A percentile compares a stretch with the other conserved stretches of the same genome.
Conservation (phyloP, 2,797 vertebrate species). For the Falco novaeseelandiae region DNA sequence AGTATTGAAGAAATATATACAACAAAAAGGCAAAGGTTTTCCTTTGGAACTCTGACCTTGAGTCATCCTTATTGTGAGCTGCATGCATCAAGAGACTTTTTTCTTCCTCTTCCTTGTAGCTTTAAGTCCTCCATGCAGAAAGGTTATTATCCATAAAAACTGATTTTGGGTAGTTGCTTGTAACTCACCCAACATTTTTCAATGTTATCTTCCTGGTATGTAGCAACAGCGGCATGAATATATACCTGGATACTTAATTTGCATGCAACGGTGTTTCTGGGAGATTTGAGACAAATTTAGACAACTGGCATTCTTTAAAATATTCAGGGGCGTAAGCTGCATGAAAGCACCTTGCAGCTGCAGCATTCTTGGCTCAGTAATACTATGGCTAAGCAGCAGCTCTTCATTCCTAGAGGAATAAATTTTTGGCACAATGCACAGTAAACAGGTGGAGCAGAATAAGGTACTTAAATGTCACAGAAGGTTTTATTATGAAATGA, state of each 20-base stretch:
- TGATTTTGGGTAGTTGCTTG: not conserved
- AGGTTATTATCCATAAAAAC: not conserved
- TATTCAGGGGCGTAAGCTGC: not conserved
- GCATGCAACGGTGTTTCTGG: not conserved
- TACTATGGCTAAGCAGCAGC: not conserved
- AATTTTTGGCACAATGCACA: not conserved
- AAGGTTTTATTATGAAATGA: not conserved
- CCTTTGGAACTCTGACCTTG: not conserved
- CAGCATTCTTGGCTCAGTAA: not conserved
- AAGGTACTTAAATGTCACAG: not conserved
- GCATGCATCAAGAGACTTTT: not conserved
- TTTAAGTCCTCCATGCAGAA: not conserved
- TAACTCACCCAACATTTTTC: not conserved
- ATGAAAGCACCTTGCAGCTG: not conserved
- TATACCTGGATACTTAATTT: not conserved
- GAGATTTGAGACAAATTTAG: not conserved
- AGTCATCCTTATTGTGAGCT: not conserved
- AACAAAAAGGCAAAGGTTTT: not conserved
- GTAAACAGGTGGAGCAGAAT: not conserved
- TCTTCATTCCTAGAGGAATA: not conserved
- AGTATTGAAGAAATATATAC: not conserved
- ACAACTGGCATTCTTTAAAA: not conserved
- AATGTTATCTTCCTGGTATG: not conserved
- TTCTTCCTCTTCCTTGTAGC: not conserved
- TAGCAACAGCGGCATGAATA: not conserved